Evolutionary conservation across 2,888 invertebrate genomes (phyloP).

Genomic region (Lasioglossum marginatum): DNA sequence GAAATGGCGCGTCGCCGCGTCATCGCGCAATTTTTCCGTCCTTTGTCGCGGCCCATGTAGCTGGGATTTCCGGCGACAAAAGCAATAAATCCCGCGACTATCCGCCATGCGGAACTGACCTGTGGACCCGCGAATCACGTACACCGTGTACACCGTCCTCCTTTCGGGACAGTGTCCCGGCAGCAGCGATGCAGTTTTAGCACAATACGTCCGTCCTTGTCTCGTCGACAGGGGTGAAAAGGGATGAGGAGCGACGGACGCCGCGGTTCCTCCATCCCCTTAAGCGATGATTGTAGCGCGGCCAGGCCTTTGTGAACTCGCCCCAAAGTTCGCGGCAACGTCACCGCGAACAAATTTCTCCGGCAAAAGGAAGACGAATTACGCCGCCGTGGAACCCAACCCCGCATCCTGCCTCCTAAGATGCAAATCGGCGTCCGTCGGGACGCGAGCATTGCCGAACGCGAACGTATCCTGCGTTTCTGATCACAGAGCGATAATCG

Average conservation of each 20-base stretch:
- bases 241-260: neutral
- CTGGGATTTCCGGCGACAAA: conserved; percentile 45
- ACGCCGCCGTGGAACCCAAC: conserved; percentile 38
- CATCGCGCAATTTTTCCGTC: conserved; percentile 55
- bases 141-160: conserved; percentile 10
- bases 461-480: neutral
- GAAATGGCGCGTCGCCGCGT: conserved; percentile 21
- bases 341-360: conserved; percentile 60
- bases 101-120: conserved; percentile 56
- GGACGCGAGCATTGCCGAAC: neutral
- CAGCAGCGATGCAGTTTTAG: conserved; percentile 40
- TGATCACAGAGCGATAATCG: neutral
- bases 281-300: conserved; percentile 40
- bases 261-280: conserved; percentile 8
- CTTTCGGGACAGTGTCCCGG: conserved; percentile 17
- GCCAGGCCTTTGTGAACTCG: conserved; percentile 47
- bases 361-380: conserved; percentile 58
- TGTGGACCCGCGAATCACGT: conserved; percentile 21
- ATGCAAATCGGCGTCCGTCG: conserved; percentile 43
- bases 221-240: conserved; percentile 4
- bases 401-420: conserved; percentile 18
- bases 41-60: conserved; percentile 40
- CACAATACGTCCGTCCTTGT: conserved; percentile 53
- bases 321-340: conserved; percentile 52
- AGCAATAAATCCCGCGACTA: conserved; percentile 57